A percentile compares a stretch with the other conserved stretches of the same genome.
phyloP scores from a whole-genome alignment of 2,888 invertebrate genomes.

The Seira ritae region DNA sequence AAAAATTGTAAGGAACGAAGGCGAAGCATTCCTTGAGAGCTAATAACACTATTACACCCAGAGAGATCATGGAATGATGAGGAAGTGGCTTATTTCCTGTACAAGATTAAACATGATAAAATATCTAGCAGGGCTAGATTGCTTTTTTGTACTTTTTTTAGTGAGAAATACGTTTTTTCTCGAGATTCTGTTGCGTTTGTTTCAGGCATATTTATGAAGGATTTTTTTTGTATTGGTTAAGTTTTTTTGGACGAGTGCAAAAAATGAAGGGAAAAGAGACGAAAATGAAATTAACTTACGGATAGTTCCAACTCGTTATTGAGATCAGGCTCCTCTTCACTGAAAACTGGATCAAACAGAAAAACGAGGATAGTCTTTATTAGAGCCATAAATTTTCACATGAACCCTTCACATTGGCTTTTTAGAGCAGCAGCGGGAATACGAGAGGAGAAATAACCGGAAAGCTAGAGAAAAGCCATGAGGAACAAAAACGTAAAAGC shows the following conservation, averaged over 20 bases:
- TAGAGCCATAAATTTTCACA: slow-evolving; percentile 71
- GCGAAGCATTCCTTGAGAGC: too few species aligned
- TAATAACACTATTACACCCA: too few species aligned
- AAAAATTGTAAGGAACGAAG: background rate
- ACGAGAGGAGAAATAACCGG: slow-evolving; percentile 34
- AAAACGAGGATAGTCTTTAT: slow-evolving; percentile 69
- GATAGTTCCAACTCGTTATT: slow-evolving; percentile 92
- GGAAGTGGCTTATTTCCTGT: slow-evolving; percentile 22
- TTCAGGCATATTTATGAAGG: slow-evolving; percentile 22
- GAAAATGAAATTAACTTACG: slow-evolving; percentile 77
- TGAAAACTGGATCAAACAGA: slow-evolving; percentile 82
- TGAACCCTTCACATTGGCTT: slow-evolving; percentile 58
- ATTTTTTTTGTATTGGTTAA: slow-evolving; percentile 21
- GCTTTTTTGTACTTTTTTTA: slow-evolving; percentile 4
- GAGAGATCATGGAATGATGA: background rate
- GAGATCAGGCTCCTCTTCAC: slow-evolving; percentile 90
- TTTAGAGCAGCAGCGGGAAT: slow-evolving; percentile 46
- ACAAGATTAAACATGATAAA: slow-evolving; percentile 20
- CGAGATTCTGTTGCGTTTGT: slow-evolving; percentile 6
- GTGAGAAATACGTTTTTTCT: too few species aligned
- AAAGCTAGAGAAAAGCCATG: slow-evolving; percentile 17
- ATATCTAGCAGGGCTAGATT: background rate
- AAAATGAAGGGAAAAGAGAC: slow-evolving; percentile 39
- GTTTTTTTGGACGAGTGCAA: background rate
- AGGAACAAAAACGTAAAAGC: slow-evolving; percentile 26